These are phyloP conservation scores for Nomia melanderi DNA, from an alignment of 1,140 invertebrate species.

Conservation along the genomic window DNA sequence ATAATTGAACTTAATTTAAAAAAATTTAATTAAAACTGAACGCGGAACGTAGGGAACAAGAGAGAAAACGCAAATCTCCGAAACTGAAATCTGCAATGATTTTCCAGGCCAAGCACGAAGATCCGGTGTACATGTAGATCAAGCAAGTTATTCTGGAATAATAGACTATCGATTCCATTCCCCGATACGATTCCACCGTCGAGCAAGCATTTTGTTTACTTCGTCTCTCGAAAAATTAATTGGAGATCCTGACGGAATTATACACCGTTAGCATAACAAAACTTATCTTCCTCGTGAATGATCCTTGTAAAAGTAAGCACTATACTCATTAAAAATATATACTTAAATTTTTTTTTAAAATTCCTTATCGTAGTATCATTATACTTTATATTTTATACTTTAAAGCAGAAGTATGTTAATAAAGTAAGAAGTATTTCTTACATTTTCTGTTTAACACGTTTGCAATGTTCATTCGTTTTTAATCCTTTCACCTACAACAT, in stretches of 20 bases:
- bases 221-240: slow-evolving; percentile 69
- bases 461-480: too few species aligned
- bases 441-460: too few species aligned
- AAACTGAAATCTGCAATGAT: slow-evolving; percentile 56
- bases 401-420: too few species aligned
- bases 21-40: background rate
- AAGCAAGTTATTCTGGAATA: slow-evolving; percentile 72
- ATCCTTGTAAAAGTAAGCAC: too few species aligned
- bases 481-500: too few species aligned
- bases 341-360: too few species aligned
- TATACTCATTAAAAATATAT: too few species aligned
- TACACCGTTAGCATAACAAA: background rate
- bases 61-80: slow-evolving; percentile 46
- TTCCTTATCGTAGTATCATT: too few species aligned
- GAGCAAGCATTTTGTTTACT: slow-evolving; percentile 9
- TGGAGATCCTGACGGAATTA: slow-evolving; percentile 11
- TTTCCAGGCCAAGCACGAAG: slow-evolving; percentile 49
- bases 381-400: too few species aligned
- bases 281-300: too few species aligned
- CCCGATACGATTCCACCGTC: slow-evolving; percentile 22
- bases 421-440: too few species aligned
- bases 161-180: slow-evolving; percentile 74
- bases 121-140: slow-evolving; percentile 70
- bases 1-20: background rate
- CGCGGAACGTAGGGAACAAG: background rate